Percentiles rank a stretch among this genome's conserved stretches.
These are phyloP conservation scores for Coecobrya sp. DNA, from an alignment of 2,888 invertebrate species.

Conservation along the genomic window DNA sequence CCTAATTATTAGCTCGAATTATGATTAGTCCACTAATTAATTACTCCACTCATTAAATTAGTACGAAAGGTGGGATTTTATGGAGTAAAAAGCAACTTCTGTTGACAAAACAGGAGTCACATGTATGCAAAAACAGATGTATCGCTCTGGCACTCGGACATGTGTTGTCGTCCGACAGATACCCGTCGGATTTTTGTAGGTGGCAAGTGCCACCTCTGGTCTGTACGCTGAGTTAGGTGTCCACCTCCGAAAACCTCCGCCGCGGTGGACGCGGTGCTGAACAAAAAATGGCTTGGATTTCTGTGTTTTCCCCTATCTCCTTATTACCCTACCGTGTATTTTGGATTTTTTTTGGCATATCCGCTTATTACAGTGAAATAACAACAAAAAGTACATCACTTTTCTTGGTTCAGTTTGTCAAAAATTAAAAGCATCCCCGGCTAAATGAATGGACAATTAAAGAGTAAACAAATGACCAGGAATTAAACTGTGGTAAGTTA, in stretches of 20 bases:
- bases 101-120: no score
- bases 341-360: no score
- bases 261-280: constrained; percentile 30
- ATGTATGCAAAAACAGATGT: no score
- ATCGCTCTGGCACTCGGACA: not conserved
- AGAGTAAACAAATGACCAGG: not conserved
- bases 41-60: no score
- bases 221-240: not conserved
- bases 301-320: constrained; percentile 11
- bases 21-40: no score
- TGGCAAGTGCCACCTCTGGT: not conserved
- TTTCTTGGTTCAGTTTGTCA: not conserved
- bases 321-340: no score
- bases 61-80: no score
- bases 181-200: not conserved
- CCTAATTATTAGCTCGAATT: no score
- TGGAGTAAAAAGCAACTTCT: no score
- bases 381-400: no score
- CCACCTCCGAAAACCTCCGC: not conserved
- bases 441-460: not conserved
- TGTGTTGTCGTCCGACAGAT: not conserved
- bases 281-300: constrained; percentile 75
- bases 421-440: not conserved
- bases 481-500: not conserved
- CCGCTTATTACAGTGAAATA: no score